Conservation (phyloP, 2,113 vertebrate species). For the Ctenomys sociabilis region DNA sequence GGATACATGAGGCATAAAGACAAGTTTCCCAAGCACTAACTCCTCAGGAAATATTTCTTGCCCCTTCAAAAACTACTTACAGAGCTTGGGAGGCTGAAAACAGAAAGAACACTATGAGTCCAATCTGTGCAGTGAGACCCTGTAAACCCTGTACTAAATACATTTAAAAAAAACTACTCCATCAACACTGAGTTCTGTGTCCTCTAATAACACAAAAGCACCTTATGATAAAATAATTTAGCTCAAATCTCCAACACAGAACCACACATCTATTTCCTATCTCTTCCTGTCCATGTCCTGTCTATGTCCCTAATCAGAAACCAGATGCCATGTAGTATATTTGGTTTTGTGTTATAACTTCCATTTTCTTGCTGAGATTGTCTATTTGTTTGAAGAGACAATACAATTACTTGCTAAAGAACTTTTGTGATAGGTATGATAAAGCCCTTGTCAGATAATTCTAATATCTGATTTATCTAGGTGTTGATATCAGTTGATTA, state of each 20-base stretch:
- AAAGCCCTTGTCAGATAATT: constrained; percentile 44
- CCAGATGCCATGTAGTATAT: neutral
- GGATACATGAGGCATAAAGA: neutral
- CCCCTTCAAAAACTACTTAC: neutral
- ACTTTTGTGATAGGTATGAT: constrained; percentile 26
- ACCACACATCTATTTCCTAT: no score
- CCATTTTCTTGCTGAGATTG: constrained; percentile 41
- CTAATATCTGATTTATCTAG: neutral
- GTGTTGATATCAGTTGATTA: neutral
- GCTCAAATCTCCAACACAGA: neutral
- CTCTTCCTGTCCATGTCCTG: neutral
- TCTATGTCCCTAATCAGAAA: neutral
- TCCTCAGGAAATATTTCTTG: neutral
- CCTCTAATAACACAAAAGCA: neutral
- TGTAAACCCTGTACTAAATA: no score
- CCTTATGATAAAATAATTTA: neutral
- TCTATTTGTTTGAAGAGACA: constrained; percentile 39
- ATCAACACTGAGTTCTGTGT: neutral
- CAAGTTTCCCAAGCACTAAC: neutral
- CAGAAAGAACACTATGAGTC: no score
- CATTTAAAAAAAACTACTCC: neutral
- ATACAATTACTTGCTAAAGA: constrained; percentile 4
- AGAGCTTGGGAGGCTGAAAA: no score
- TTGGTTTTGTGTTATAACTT: constrained; percentile 41
- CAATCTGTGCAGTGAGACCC: no score